Base-by-base conservation (phyloP, 2,797 vertebrate genomes). In the Paedocypris micromegethes region DNA sequence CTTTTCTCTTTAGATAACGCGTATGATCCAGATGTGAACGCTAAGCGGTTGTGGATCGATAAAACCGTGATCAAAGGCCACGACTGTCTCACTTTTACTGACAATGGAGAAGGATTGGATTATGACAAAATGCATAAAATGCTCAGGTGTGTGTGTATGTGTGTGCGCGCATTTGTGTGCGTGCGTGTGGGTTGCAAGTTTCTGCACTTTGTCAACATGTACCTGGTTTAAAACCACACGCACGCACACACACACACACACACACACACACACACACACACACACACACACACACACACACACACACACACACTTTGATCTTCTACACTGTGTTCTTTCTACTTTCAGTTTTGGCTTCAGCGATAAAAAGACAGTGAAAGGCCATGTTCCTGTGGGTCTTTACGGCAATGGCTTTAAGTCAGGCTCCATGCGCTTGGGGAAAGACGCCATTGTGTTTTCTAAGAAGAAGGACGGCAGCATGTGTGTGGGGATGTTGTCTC, bases 361-460 rank as follows among this genome's bases (percentile, higher is more conserved):
- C 77, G 92, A 98, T 64, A 98, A 98, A 87, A 83, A 80, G 8
- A 56, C 88, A 43, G 37, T 92, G 61, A 89, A 91, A 38, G 92
- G 92, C 5, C 81, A 86, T 0, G 82, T 88, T 3, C 95, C 96
- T 0, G 93, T 98, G 73, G 96, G 96, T 9, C 81, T 95, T 9
- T 98, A 98, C 45, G 96, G 96, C 38, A 98, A 98, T 9, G 96
- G 96, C 3, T 98, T 98, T 88, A 98, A 98, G 80, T 98, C 96
- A 0, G 96, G 96, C 4, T 95, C 96, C 44, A 98, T 98, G 96
- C 93, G 95, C 48, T 87, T 98, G 58, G 96, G 95, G 37, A 92
- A 75, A 83, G 96, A 98, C 2, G 91, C 91, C 55, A 90, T 98
- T 0, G 93, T 98, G 53, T 95, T 98, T 79, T 97, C 94, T 51